Percentiles rank a stretch among this genome's conserved stretches.
phyloP scores from a whole-genome alignment of 1,140 invertebrate species.

The Orussus abietinus region DNA sequence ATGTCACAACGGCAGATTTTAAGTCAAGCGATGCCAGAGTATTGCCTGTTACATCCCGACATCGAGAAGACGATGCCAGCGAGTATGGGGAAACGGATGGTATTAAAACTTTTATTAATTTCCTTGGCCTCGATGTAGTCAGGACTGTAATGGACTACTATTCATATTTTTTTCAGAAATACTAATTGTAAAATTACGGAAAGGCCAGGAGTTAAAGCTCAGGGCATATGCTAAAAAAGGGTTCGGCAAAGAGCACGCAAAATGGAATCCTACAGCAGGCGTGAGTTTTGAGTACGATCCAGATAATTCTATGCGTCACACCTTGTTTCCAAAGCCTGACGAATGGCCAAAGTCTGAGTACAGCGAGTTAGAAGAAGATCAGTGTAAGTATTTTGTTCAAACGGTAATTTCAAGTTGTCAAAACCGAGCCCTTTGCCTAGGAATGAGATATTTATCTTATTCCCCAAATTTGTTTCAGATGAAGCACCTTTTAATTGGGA shows the following conservation, averaged over 20 bases:
- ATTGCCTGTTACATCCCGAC: constrained; percentile 86
- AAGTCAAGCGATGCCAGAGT: constrained; percentile 88
- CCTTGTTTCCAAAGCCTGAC: constrained; percentile 94
- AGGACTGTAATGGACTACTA: neutral
- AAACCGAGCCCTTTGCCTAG: neutral
- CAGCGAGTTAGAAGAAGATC: constrained; percentile 87
- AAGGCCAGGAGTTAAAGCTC: constrained; percentile 95
- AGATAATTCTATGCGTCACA: constrained; percentile 96
- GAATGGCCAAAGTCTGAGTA: constrained; percentile 99
- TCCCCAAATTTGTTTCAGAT: constrained; percentile 54
- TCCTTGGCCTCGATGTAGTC: constrained; percentile 1
- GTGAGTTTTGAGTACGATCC: constrained; percentile 99
- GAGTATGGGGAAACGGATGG: constrained; percentile 92
- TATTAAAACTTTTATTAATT: constrained; percentile 31
- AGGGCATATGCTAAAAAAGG: constrained; percentile 93
- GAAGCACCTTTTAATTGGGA: constrained; percentile 92
- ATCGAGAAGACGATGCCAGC: constrained; percentile 83
- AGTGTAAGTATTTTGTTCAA: constrained; percentile 61
- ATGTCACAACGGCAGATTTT: constrained; percentile 96
- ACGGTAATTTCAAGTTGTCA: constrained; percentile 4
- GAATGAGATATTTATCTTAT: constrained; percentile 2
- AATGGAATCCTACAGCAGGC: constrained; percentile 98
- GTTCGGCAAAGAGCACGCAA: constrained; percentile 99
- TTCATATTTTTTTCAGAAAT: constrained; percentile 65
- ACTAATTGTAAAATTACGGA: constrained; percentile 94